phyloP scores from a whole-genome alignment of 2,888 invertebrate species.

The Melinaea marsaeus region DNA sequence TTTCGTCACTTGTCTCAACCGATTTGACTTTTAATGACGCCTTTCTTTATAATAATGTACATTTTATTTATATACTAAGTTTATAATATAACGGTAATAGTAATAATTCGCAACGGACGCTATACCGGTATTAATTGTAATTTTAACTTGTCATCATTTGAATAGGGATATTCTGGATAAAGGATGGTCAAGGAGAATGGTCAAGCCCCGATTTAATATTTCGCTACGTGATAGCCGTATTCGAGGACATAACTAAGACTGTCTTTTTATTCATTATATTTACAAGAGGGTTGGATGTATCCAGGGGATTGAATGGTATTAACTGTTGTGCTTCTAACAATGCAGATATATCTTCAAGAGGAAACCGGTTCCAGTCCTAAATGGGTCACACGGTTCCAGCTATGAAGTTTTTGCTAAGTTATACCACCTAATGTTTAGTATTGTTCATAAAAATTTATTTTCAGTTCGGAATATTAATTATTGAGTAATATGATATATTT shows the following conservation, averaged over 20 bases:
- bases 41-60: constrained; percentile 13
- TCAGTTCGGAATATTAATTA: no score
- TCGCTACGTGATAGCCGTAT: constrained; percentile 58
- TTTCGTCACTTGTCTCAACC: constrained; percentile 69
- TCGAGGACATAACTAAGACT: constrained; percentile 63
- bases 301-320: constrained; percentile 70
- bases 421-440: neutral
- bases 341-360: constrained; percentile 68
- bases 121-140: constrained; percentile 47
- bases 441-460: no score
- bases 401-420: constrained; percentile 57
- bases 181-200: constrained; percentile 60
- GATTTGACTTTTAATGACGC: constrained; percentile 54
- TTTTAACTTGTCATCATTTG: constrained; percentile 49
- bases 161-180: constrained; percentile 38
- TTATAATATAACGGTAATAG: constrained; percentile 12
- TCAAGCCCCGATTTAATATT: constrained; percentile 64
- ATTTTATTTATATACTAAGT: neutral
- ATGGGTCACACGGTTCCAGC: constrained; percentile 77
- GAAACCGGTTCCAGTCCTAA: constrained; percentile 74
- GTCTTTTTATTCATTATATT: constrained; percentile 72
- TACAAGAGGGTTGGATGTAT: constrained; percentile 66
- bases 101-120: constrained; percentile 49
- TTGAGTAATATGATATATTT: neutral
- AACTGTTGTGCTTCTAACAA: constrained; percentile 72